phyloP scores from a whole-genome alignment of 2,113 vertebrate genomes.

The Anolis sagrei region DNA sequence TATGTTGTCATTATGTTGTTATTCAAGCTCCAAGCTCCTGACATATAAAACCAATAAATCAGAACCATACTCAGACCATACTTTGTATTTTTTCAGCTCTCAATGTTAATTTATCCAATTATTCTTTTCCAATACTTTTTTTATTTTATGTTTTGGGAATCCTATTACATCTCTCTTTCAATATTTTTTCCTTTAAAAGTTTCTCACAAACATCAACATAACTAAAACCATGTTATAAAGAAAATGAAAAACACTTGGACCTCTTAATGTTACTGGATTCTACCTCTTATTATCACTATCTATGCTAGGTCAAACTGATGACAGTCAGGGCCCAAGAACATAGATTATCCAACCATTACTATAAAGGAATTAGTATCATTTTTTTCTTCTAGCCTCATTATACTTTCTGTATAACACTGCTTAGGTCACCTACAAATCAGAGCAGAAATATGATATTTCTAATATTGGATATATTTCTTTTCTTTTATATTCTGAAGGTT shows the following conservation, averaged over 20 bases:
- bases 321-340: not conserved
- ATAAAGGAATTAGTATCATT: not conserved
- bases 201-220: not conserved
- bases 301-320: not conserved
- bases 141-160: not conserved
- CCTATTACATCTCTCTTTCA: not conserved
- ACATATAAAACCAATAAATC: not conserved
- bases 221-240: not conserved
- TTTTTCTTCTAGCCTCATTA: not conserved
- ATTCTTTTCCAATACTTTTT: not conserved
- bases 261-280: not conserved
- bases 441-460: too few relatives aligned
- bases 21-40: not conserved
- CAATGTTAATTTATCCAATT: not conserved
- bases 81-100: not conserved
- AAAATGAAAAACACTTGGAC: not conserved
- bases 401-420: not conserved
- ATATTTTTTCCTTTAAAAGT: not conserved
- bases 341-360: too few relatives aligned
- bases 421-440: not conserved
- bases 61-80: not conserved
- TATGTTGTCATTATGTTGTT: too few relatives aligned
- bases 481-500: too few relatives aligned
- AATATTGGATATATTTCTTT: too few relatives aligned
- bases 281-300: not conserved